These are phyloP conservation scores for Delia radicum DNA, from an alignment of 1,140 invertebrate genomes.

Conservation along the genomic window DNA sequence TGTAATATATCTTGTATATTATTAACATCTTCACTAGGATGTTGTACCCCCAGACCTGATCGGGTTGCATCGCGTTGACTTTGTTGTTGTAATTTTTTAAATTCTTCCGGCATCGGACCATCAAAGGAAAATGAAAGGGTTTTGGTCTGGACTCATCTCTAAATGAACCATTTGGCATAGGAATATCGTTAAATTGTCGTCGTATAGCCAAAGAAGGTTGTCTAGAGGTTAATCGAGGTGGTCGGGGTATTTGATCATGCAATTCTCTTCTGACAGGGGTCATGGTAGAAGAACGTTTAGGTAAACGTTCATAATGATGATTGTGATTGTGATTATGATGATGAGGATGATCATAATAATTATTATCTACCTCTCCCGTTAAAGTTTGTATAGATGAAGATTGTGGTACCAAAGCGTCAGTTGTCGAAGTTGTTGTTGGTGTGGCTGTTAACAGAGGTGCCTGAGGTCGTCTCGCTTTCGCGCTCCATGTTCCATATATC, in stretches of 20 bases:
- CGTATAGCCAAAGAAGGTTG: slow-evolving; percentile 34
- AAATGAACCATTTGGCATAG: slow-evolving; percentile 7
- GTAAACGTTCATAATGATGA: slow-evolving; percentile 45
- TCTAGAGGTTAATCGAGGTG: slow-evolving; percentile 44
- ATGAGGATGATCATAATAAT: slow-evolving; percentile 17
- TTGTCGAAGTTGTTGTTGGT: slow-evolving; percentile 27
- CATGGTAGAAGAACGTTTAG: slow-evolving; percentile 48
- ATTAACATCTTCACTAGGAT: slow-evolving; percentile 28
- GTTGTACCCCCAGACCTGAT: slow-evolving; percentile 8
- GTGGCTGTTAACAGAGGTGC: slow-evolving; percentile 23
- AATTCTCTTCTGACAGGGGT: slow-evolving; percentile 41
- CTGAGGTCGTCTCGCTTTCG: slow-evolving; percentile 53
- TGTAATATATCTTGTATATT: slow-evolving; percentile 52
- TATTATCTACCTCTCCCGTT: slow-evolving; percentile 7
- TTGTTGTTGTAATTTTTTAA: slow-evolving; percentile 40
- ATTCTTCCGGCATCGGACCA: slow-evolving; percentile 46
- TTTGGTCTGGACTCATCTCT: slow-evolving; percentile 42
- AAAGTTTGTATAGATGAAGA: background rate
- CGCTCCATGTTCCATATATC: slow-evolving; percentile 54
- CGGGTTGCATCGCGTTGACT: no score
- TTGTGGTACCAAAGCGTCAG: background rate
- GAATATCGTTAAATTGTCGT: slow-evolving; percentile 43
- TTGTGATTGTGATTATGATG: slow-evolving; percentile 4
- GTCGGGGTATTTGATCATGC: slow-evolving; percentile 47
- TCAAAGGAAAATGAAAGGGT: slow-evolving; percentile 51